Base-by-base conservation (phyloP, 53 echinoderm and acorn worm species). In the Paracentrotus lividus region DNA sequence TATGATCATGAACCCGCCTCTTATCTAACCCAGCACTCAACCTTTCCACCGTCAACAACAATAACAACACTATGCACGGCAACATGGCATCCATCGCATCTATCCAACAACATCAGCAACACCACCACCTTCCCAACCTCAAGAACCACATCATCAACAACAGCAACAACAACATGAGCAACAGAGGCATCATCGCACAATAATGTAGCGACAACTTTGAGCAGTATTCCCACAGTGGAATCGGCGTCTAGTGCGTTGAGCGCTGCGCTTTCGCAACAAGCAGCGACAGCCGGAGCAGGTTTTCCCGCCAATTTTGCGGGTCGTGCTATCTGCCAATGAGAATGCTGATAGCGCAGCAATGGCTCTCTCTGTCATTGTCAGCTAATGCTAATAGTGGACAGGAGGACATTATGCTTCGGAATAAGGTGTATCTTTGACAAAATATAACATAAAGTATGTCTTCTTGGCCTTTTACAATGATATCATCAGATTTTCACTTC, bases 241-340 rank as follows among this genome's bases (percentile, higher is more conserved):
- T 55, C 91, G 27, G 33, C 75, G 23, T 92, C 92, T 27, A 92
- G 92, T 57, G 92, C 92, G 7, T 13, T 92, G 24, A 92, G 78
- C 27, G 77, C 92, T 42, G 58, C 45, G 33, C 53, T 92, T 53
- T 92, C 92, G 40, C 92, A 92, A 56, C 92, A 92, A 78, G 58
- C 58, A 26, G 91, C 91, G 38, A 90, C 91, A 57, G 56, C 92
- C 4, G 92, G 81, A 16, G 55, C 55, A 21, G 92, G 92, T 7
- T 78, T 92, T 92, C 92, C 92, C 92, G 81, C 92, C 78, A 92
- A 24, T 92, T 77, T 78, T 24, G 21, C 58, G 1, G 81, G 92
- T 42, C 92, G 92, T 54, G 44, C 92, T 81, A 58, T 78, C 92
- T 42, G 92, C 92, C 2, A 92, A 92, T 60, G 92, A 92, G n/a